Base-by-base conservation (phyloP, 2,888 invertebrate species). In the Labia minor region DNA sequence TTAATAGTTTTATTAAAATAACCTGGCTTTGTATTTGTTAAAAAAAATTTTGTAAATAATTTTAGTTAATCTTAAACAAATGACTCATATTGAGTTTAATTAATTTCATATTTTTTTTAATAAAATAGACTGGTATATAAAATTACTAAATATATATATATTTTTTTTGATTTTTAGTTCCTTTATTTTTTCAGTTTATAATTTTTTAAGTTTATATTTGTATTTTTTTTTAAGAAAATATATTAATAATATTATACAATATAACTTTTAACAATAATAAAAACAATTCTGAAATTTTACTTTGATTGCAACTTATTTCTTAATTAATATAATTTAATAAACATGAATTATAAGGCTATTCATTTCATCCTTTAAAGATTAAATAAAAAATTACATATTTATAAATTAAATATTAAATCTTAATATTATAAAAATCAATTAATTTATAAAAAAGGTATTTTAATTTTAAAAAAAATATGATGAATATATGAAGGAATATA, bases 1-100 rank as follows among this genome's bases (percentile, higher is more conserved):
- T 49, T 49, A 16, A 11, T 16, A 49, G 26, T 49, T 49, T 49
- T n/a, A n/a, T 49, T 11, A 49, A 49, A 49, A 49, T 49, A 49
- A 49, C 49, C 49, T 49, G 49, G 49, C 49, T 49, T 49, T 49
- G 49, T 49, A 49, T 49, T 49, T 49, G 49, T 49, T 49, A 49
- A 49, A 14, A 16, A 49, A 49, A 4, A 10, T 49, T 49, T 49
- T 49, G 49, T 49, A 49, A 49, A 49, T 49, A 49, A 8, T 49
- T 49, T 49, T 49, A 49, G 49, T 49, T 49, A 16, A 49, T 16
- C 6, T 49, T 49, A 14, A 14, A 49, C 14, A 49, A 49, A 49
- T 49, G 49, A 49, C 49, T 49, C 49, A 49, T 49, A 49, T 49
- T 49, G 49, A 49, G 49, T 49, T 49, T 49, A 49, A 8, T 49